These are phyloP conservation scores for Vanessa cardui DNA, from an alignment of 2,888 invertebrate genomes.

Conservation along the genomic window DNA sequence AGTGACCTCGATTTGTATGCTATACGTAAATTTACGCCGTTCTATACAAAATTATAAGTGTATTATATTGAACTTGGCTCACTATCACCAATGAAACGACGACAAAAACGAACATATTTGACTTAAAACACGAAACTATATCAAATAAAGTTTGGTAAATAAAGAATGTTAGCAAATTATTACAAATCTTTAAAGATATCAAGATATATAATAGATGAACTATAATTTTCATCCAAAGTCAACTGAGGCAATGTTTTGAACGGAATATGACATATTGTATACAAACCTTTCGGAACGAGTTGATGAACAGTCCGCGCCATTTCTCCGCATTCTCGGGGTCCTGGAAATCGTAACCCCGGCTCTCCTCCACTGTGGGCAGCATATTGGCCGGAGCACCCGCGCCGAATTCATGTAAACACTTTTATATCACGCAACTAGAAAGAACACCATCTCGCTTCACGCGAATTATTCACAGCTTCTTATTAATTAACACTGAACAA, in stretches of 20 bases:
- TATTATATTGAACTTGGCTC: conserved; percentile 31
- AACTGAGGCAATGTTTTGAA: conserved; percentile 38
- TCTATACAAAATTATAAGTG: conserved; percentile 25
- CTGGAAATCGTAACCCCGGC: conserved; percentile 90
- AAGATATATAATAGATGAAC: conserved; percentile 15
- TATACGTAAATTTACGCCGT: conserved; percentile 16
- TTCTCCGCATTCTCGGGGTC: conserved; percentile 94
- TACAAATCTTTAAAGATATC: background rate
- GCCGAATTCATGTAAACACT: conserved; percentile 77
- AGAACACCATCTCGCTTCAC: conserved; percentile 57
- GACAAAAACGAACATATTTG: background rate
- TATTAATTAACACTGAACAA: conserved; percentile 41
- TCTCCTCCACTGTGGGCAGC: conserved; percentile 81
- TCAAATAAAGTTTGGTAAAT: background rate
- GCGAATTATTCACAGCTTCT: conserved; percentile 54
- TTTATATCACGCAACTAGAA: conserved; percentile 64
- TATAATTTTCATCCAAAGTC: conserved; percentile 8
- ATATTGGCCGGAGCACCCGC: conserved; percentile 68
- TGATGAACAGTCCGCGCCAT: conserved; percentile 96
- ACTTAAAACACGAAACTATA: background rate
- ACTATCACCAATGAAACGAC: conserved; percentile 3
- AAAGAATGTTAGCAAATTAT: background rate
- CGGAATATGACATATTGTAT: conserved; percentile 47
- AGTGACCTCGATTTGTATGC: conserved; percentile 33
- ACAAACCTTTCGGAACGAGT: conserved; percentile 92